Evolutionary conservation across 2,888 invertebrate genomes (phyloP).

Genomic region (Serripes groenlandicus): DNA sequence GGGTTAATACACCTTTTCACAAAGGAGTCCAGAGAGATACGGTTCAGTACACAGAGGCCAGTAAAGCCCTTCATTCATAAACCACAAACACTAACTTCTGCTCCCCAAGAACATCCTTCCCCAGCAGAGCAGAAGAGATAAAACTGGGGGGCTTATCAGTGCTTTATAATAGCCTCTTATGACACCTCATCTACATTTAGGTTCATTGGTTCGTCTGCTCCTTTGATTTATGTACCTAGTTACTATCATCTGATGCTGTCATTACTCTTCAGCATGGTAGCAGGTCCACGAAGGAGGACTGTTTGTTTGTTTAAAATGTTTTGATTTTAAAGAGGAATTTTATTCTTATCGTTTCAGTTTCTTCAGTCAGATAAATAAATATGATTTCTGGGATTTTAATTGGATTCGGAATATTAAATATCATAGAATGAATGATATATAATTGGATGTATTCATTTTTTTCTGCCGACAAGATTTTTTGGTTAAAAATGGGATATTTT

Average conservation of each 20-base stretch:
- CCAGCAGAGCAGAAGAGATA: neutral
- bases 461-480: too few relatives aligned
- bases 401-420: too few relatives aligned
- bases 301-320: neutral
- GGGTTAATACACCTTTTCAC: too few relatives aligned
- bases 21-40: too few relatives aligned
- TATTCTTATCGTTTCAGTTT: neutral
- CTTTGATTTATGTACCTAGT: neutral
- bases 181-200: conserved; percentile 7
- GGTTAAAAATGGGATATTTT: neutral
- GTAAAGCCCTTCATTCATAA: neutral
- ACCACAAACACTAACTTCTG: neutral
- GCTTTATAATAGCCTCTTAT: conserved; percentile 19
- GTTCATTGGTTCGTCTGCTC: neutral
- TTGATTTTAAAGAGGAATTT: neutral
- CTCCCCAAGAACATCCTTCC: neutral
- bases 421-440: too few relatives aligned
- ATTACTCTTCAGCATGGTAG: neutral
- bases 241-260: neutral
- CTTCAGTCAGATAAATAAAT: too few relatives aligned
- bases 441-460: too few relatives aligned
- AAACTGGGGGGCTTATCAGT: neutral
- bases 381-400: too few relatives aligned
- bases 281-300: neutral
- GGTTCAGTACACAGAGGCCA: neutral